Evolutionary conservation across 2,888 invertebrate genomes (phyloP).

Genomic region (Oligia latruncula): DNA sequence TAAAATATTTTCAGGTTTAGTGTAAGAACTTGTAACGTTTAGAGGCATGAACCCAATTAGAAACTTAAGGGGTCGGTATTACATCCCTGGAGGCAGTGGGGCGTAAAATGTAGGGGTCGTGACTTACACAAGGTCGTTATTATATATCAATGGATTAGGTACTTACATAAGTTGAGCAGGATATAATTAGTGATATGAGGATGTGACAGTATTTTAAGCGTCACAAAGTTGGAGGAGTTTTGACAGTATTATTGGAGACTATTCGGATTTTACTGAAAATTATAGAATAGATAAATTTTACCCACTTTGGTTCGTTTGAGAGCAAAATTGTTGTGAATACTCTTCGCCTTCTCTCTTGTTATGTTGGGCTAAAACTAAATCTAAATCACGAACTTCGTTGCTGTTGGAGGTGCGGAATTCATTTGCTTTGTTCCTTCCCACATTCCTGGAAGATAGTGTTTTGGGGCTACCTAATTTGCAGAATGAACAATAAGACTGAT

Average conservation of each 20-base stretch:
- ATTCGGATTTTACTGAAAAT: neutral
- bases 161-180: constrained; percentile 45
- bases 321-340: neutral
- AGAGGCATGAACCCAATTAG: constrained; percentile 77
- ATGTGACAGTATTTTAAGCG: neutral
- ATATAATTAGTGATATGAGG: constrained; percentile 47
- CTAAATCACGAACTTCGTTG: neutral
- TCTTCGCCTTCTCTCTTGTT: neutral
- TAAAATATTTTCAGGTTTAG: constrained; percentile 64
- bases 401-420: neutral
- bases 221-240: neutral
- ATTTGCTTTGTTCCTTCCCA: neutral
- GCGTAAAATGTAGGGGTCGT: constrained; percentile 69
- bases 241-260: neutral
- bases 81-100: constrained; percentile 66
- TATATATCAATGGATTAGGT: constrained; percentile 63
- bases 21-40: constrained; percentile 70
- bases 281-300: neutral
- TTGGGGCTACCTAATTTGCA: neutral
- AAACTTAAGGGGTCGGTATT: constrained; percentile 73
- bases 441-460: no score
- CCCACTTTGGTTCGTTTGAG: neutral
- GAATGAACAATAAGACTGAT: neutral
- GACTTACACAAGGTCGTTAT: constrained; percentile 61
- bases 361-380: neutral